Conservation (phyloP, 2,888 invertebrate genomes). For the Apantesis nais region DNA sequence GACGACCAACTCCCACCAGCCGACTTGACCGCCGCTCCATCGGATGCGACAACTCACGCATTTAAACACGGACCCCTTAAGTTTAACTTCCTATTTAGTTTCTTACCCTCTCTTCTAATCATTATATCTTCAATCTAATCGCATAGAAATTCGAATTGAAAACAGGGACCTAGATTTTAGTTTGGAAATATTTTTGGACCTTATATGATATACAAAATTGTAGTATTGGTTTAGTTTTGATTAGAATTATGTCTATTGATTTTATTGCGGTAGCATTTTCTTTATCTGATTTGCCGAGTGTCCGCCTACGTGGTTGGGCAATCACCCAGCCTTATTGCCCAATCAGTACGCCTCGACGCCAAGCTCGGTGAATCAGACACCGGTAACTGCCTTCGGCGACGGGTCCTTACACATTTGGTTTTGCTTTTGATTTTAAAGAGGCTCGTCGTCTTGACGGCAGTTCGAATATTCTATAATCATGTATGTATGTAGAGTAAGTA, state of each 20-base stretch:
- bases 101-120: constrained; percentile 33
- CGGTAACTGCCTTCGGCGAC: constrained; percentile 67
- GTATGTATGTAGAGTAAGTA: constrained; percentile 86
- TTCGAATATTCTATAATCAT: constrained; percentile 70
- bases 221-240: constrained; percentile 51
- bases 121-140: constrained; percentile 43
- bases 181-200: constrained; percentile 81
- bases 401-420: constrained; percentile 62
- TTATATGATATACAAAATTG: constrained; percentile 72
- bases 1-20: constrained; percentile 73
- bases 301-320: constrained; percentile 89
- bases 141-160: constrained; percentile 69
- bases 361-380: constrained; percentile 74
- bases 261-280: constrained; percentile 50
- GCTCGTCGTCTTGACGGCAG: constrained; percentile 64
- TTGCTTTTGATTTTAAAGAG: constrained; percentile 51
- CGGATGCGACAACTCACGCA: constrained; percentile 73
- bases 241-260: constrained; percentile 44
- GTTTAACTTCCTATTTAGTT: constrained; percentile 53
- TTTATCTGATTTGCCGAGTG: constrained; percentile 76
- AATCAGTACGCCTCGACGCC: constrained; percentile 85
- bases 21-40: constrained; percentile 79
- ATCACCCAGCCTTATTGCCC: constrained; percentile 91
- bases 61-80: constrained; percentile 74
- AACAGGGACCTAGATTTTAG: constrained; percentile 82